Conservation (phyloP, 1,140 invertebrate genomes). For the Cotesia vestalis region DNA sequence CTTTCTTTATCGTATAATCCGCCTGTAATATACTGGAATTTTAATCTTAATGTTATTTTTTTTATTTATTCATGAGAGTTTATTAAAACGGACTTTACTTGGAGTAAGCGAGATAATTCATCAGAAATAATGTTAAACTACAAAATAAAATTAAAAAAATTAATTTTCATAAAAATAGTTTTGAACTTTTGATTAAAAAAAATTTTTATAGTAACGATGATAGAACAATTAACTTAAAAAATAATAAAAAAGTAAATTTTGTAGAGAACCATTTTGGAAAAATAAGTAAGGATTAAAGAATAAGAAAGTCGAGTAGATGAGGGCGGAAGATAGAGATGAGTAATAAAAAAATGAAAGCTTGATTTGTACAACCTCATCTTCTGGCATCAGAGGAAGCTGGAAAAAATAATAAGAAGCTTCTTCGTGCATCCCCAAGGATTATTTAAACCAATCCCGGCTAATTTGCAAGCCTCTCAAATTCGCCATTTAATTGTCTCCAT, state of each 20-base stretch:
- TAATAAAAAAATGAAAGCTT: slow-evolving; percentile 39
- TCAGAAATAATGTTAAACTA: no score
- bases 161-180: no score
- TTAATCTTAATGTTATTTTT: no score
- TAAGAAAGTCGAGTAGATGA: slow-evolving; percentile 48
- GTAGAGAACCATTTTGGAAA: not conserved
- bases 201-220: no score
- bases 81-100: no score
- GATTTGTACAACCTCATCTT: slow-evolving; percentile 61
- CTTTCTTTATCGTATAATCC: slow-evolving; percentile 24
- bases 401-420: slow-evolving; percentile 33
- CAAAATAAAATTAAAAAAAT: no score
- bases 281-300: slow-evolving; percentile 62
- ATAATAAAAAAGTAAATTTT: no score
- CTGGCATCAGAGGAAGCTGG: slow-evolving; percentile 40
- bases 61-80: no score
- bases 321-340: not conserved
- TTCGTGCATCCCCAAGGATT: slow-evolving; percentile 60
- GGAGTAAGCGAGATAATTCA: no score
- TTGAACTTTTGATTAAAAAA: no score
- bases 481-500: slow-evolving; percentile 27
- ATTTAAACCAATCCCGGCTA: slow-evolving; percentile 62
- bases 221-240: no score
- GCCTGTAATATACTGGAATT: no score
- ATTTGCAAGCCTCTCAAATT: slow-evolving; percentile 62